A percentile compares a stretch with the other conserved stretches of the same genome.
These are phyloP conservation scores for Macrobrachium rosenbergii DNA, from an alignment of 1,140 invertebrate species.

Conservation along the genomic window DNA sequence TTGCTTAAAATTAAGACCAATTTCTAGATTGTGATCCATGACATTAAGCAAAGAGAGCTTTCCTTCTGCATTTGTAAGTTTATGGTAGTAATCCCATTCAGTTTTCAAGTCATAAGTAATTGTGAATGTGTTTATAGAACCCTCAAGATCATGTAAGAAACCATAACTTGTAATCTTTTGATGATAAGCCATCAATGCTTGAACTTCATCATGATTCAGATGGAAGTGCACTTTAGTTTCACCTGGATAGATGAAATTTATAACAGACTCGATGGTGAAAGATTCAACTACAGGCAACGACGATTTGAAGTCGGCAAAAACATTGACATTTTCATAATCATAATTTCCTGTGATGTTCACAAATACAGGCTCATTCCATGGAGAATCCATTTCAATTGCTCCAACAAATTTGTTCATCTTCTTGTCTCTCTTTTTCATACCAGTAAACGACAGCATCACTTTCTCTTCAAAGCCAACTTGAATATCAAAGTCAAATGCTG, in stretches of 20 bases:
- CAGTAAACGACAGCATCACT: conserved; percentile 16
- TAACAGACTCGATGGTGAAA: conserved; percentile 15
- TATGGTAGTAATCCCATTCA: conserved; percentile 36
- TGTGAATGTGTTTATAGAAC: conserved; percentile 29
- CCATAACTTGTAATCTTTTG: conserved; percentile 8
- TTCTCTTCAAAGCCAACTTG: conserved; percentile 1
- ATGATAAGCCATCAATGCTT: conserved; percentile 5
- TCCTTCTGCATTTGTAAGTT: conserved; percentile 26
- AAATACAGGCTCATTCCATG: conserved; percentile 33
- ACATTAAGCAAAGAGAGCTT: conserved; percentile 18
- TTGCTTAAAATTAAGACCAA: no score
- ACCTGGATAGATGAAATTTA: not conserved
- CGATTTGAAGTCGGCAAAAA: conserved; percentile 24
- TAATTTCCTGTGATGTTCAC: conserved; percentile 20
- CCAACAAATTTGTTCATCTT: not conserved
- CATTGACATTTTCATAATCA: not conserved
- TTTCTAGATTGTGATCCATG: not conserved
- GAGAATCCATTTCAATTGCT: conserved; percentile 31
- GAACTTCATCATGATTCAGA: conserved; percentile 19
- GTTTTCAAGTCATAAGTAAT: conserved; percentile 9
- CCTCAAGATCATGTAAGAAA: conserved; percentile 24
- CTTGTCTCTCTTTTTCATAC: not conserved
- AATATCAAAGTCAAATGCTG: conserved; percentile 11
- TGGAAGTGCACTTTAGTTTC: conserved; percentile 23
- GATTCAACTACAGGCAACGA: conserved; percentile 6